Conservation (phyloP, 2,113 vertebrate species). For the Taurulus bubalis region DNA sequence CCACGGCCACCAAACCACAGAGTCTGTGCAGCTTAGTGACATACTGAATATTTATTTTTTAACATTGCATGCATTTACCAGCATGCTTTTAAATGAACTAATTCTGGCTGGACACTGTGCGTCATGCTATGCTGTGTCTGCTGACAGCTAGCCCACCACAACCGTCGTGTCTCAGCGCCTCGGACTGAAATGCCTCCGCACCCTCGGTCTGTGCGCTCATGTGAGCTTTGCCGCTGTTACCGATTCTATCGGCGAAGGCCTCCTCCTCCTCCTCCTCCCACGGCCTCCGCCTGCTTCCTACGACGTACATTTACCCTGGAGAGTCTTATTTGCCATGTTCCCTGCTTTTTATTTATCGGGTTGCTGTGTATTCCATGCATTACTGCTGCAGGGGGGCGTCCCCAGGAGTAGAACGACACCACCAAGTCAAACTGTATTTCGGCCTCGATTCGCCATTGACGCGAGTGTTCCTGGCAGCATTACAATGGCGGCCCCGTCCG, state of each 20-base stretch:
- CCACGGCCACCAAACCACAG: slow-evolving; percentile 50
- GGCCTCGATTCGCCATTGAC: slow-evolving; percentile 14
- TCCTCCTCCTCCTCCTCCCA: background rate
- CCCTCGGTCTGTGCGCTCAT: background rate
- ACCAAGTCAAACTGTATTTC: slow-evolving; percentile 19
- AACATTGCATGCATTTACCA: slow-evolving; percentile 70
- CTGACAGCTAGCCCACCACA: slow-evolving; percentile 58
- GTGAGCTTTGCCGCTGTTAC: slow-evolving; percentile 29
- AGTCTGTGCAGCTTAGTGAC: slow-evolving; percentile 62
- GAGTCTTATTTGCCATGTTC: slow-evolving; percentile 24
- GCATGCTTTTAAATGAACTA: slow-evolving; percentile 72
- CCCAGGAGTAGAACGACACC: slow-evolving; percentile 40
- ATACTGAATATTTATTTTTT: slow-evolving; percentile 57
- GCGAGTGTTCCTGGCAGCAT: slow-evolving; percentile 21
- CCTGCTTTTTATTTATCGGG: slow-evolving; percentile 49
- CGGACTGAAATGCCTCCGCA: slow-evolving; percentile 42
- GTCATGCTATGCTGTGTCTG: slow-evolving; percentile 67
- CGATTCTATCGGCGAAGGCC: slow-evolving; percentile 27
- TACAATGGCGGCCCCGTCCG: slow-evolving; percentile 1
- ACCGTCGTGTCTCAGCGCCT: slow-evolving; percentile 37
- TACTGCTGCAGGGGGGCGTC: slow-evolving; percentile 50
- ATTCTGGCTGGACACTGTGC: slow-evolving; percentile 55
- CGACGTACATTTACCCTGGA: slow-evolving; percentile 13
- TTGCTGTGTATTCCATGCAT: slow-evolving; percentile 62
- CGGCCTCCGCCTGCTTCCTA: slow-evolving; percentile 18